Base-by-base conservation (phyloP, 2,113 vertebrate species). In the Pithys albifrons region DNA sequence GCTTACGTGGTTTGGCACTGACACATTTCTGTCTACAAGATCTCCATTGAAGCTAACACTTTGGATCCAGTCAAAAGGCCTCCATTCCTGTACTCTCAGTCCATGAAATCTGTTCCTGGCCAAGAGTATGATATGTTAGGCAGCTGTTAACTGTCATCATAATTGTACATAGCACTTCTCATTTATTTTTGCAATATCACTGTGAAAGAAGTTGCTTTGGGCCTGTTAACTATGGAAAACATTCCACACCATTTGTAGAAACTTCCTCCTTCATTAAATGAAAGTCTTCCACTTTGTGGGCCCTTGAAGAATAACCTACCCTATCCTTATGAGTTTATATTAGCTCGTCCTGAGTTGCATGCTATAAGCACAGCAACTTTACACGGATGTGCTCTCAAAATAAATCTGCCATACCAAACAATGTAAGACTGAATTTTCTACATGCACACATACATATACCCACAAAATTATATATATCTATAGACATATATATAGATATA, bases 201-300 rank as follows among this genome's bases (percentile, higher is more conserved):
- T 37, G 12, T 59, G 48, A 85, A 45, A 29, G 10, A 84, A 86
- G 29, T 91, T 72, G 31, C 31, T 89, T 81, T 55, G 24, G 57
- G 35, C 65, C 64, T 85, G 59, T 55, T 71, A 90, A 91, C 77
- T 93, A 27, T 91, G 80, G 78, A 92, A 92, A 85, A 31, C 10
- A 10, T 85, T 93, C 66, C n/a, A 80, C 35, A 35, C 3, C 1
- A 12, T 92, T 96, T 95, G 23, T 70, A 52, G 89, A 28, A 84
- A 92, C 87, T 83, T 91, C 58, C 48, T 95, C 62, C 71, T 95
- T 78, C 65, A 46, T 87, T 88, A 91, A 89, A 91, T 79, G 24
- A 79, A 73, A 72, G 31, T 89, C 33, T 79, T 85, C 71, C 28
- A 10, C 48, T 91, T 75, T 69, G 80, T 35, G 58, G 45, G 18